phyloP scores from a whole-genome alignment of 2,888 invertebrate genomes.

The Tetrapedia diversipes region DNA sequence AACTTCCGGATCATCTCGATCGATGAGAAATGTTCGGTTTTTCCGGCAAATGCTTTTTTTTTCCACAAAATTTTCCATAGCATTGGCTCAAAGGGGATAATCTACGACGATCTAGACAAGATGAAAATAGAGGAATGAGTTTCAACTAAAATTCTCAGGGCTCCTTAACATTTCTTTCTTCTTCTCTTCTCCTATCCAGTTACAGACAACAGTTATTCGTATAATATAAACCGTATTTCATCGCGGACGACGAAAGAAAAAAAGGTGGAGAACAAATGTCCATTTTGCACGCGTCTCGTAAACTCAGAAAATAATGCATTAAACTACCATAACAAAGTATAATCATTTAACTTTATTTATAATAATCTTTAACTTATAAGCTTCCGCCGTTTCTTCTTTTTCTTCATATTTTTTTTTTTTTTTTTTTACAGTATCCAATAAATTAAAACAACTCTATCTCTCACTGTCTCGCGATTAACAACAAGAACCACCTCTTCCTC shows the following conservation, averaged over 20 bases:
- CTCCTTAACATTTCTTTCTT: constrained; percentile 34
- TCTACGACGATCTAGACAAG: not conserved
- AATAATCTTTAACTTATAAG: constrained; percentile 60
- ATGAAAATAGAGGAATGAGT: constrained; percentile 4
- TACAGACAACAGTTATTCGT: constrained; percentile 32
- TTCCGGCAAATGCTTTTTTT: not conserved
- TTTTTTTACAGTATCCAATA: constrained; percentile 55
- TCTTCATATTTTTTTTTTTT: constrained; percentile 21
- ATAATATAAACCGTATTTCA: constrained; percentile 27
- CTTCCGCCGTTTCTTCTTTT: constrained; percentile 39
- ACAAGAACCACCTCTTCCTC: constrained; percentile 29
- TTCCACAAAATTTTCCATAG: not conserved
- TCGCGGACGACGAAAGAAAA: not conserved
- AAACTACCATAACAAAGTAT: constrained; percentile 63
- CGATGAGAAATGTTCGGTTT: not conserved
- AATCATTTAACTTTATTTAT: constrained; percentile 64
- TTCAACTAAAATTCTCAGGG: constrained; percentile 54
- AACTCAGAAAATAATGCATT: constrained; percentile 51
- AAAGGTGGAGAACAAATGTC: not conserved
- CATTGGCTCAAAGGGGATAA: not conserved
- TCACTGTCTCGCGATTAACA: constrained; percentile 13
- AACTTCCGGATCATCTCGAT: not conserved
- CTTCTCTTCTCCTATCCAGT: constrained; percentile 6
- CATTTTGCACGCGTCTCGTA: not conserved
- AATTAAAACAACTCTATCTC: constrained; percentile 52